Base-by-base conservation (phyloP, 2,888 invertebrate species). In the Unio pictorum region DNA sequence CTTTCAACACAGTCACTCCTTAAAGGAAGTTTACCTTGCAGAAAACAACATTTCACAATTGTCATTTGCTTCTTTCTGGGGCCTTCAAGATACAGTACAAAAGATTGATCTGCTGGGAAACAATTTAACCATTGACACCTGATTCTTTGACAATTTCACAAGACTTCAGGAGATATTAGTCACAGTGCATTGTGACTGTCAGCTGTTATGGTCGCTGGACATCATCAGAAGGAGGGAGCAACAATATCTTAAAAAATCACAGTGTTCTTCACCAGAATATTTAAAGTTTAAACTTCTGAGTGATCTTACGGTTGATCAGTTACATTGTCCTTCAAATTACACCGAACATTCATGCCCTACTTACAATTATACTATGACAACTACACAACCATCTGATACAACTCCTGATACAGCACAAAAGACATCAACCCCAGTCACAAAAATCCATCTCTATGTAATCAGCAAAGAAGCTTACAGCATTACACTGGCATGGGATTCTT, bases 101-200 rank as follows among this genome's bases (percentile, higher is more conserved):
- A 74, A 59, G 5, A 62, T 87, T 3, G 45, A 73, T 17, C 69
- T 87, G 6, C 61, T 68, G 11, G 60, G 54, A 4, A 87, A 86
- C 68, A 57, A 68, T 8, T 79, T 87, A 18, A 61, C 57, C 30
- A 75, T 87, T 4, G 77, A 77, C 61, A 67, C 79, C 34, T 87
- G 87, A 74, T 76, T 80, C 20, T 84, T 87, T 64, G 62, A 80
- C 60, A 72, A 77, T 55, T 84, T 81, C 61, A 73, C 61, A n/a
- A 66, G 63, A n/a, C 69, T 83, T 2, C 64, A 71, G 6, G 34
- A 66, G 1, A 64, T 87, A 15, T 63, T 95, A 86, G 92, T 96
- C 89, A 95, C 94, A 11, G 91, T 96, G 82, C 92, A 93, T 68
- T 96, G 96, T 86, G 94, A 96, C 87, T 96, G 96, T 86, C 93